phyloP scores from a whole-genome alignment of 1,140 invertebrate genomes.

The Theocolax elegans region DNA sequence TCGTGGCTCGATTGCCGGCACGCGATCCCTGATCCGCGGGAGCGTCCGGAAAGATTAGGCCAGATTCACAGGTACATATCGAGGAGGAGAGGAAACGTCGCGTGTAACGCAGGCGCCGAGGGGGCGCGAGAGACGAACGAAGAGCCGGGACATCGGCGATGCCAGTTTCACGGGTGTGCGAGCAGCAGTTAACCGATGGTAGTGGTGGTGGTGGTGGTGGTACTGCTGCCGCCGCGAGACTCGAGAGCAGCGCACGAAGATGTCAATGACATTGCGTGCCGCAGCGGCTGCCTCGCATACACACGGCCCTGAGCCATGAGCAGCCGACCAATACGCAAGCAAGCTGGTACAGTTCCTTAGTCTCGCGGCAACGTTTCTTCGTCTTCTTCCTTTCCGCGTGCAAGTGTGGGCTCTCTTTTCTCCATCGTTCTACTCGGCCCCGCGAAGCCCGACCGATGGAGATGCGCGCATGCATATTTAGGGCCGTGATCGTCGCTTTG shows the following conservation, averaged over 20 bases:
- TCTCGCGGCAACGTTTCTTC: neutral
- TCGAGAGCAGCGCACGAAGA: slow-evolving; percentile 44
- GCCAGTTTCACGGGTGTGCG: slow-evolving; percentile 25
- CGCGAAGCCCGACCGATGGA: neutral
- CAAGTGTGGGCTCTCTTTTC: too few relatives aligned
- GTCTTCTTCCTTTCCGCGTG: neutral
- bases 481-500: neutral
- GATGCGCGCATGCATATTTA: neutral
- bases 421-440: neutral
- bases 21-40: slow-evolving; percentile 5
- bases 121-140: slow-evolving; percentile 27
- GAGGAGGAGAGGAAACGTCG: slow-evolving; percentile 39
- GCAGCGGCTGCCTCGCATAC: slow-evolving; percentile 58
- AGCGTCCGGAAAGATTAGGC: slow-evolving; percentile 2
- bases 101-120: neutral
- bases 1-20: slow-evolving; percentile 23
- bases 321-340: slow-evolving; percentile 44
- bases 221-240: slow-evolving; percentile 37
- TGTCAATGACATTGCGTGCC: slow-evolving; percentile 63
- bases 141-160: slow-evolving; percentile 29
- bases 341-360: slow-evolving; percentile 31
- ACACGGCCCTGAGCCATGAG: too few relatives aligned
- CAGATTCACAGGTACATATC: neutral
- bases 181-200: too few relatives aligned
- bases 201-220: neutral